Evolutionary conservation across 2,113 vertebrate genomes (phyloP), one percentile per base, ranked within the genome.

Genomic region (Panurus biarmicus): DNA sequence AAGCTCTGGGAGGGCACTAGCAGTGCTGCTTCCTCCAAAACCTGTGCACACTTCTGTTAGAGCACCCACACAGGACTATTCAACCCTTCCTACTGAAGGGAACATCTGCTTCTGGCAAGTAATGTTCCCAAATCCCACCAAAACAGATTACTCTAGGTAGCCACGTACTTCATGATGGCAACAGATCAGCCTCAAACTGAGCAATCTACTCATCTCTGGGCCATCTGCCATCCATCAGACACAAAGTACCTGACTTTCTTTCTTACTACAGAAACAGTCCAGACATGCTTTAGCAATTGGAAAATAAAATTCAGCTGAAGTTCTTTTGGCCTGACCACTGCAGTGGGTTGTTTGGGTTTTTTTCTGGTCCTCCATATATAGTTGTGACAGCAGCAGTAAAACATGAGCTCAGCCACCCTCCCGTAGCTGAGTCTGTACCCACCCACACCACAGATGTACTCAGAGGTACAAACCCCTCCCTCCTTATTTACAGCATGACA

Each of bases 381-480:
- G 91, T 25, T 93, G 66, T 94, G 95, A 94, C 75, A 93, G 77
- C 74, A 90, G 42, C 79, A 92, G 71, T 40, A 65, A 94, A 93
- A 89, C 48, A 94, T 92, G 80, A 1, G 0, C 48, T 91, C 14
- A 2, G 61, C 69, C 8, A 0, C 79, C 83, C 86, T 92, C 83
- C 69, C 3, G 0, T 36, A 74, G 75, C 38, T 2, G 6, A 85
- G 51, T 50, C 72, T 65, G 72, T 16, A 87, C 50, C 66, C 81
- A 72, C 53, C 75, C 85, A 74, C 83, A 90, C 36, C 48, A 23
- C 70, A 92, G 81, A 92, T 47, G 48, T 38, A 44, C 50, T 84
- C 70, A 20, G 53, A 87, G 54, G 45, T 26, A 65, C 9, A 3
- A 89, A 79, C 70, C 58, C 42, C 31, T 87, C 81, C 66, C 66